Evolutionary conservation across 2,797 vertebrate species (phyloP), one percentile per base, ranked within the genome.

Genomic region (Crypturellus tataupa): DNA sequence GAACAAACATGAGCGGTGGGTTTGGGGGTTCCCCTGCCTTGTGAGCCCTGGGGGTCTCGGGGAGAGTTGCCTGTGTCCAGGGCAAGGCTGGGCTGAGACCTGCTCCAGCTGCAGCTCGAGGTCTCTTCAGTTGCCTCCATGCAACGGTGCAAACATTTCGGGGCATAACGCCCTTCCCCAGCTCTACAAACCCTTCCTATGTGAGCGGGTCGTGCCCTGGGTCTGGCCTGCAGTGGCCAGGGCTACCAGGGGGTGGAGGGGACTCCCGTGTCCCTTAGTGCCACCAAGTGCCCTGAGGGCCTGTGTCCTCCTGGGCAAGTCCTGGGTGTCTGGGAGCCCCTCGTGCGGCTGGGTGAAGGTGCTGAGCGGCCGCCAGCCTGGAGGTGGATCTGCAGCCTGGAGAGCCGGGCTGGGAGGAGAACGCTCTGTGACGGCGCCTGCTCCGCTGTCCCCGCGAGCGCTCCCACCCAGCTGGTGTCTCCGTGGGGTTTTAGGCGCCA

Each of bases 71-170:
- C 56, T 39, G 42, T 16, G 16, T 88, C 49, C 49, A 17, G 53
- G 49, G 40, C 80, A 40, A 58, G 6, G 40, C 44, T 20, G 6
- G 20, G 76, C 5, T 18, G 49, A 53, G 59, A 9, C 29, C 16
- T 85, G 75, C 12, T 73, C 37, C 31, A 20, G 1, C 7, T 0
- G 1, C 79, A 42, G 53, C 0, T 1, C 33, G 21, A 0, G 9
- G 62, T n/a, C 0, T 0, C 76, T 72, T 88, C 53, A 10, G 46
- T 68, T 1, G 8, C 31, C 47, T 55, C 0, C 0, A 49, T 13
- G 27, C 55, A 20, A 69, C 51, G 0, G 59, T 16, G 27, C 55
- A 25, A 72, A 51, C 7, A 37, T n/a, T n/a, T n/a, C n/a, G n/a
- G n/a, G n/a, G n/a, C n/a, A n/a, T n/a, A 64, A 62, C 40, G 46